Base-by-base conservation (phyloP, 2,797 vertebrate species). In the Amphiprion clarkii region DNA sequence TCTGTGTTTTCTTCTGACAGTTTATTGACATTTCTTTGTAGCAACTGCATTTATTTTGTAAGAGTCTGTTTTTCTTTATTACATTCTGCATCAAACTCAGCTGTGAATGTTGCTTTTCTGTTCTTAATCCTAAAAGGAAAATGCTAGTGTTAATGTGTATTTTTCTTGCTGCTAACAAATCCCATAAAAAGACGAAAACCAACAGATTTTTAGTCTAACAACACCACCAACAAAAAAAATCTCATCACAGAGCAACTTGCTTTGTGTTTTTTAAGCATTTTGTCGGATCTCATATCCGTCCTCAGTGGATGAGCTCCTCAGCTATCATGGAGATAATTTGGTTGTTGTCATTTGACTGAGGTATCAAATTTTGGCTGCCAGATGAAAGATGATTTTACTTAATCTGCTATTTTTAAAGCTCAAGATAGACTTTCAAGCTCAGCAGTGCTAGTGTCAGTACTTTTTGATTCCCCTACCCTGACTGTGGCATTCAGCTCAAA, bases 41-140 rank as follows among this genome's bases (percentile, higher is more conserved):
- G 29, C 40, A 25, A 48, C 19, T 64, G 36, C 71, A 36, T 2
- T 63, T 73, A 77, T 67, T 40, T 59, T 31, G 58, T n/a, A 66
- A 48, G 6, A 57, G 40, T 55, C 25, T 39, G 36, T 2, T 56
- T 16, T 23, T 75, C 78, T 79, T 67, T n/a, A n/a, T 51, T 71
- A 63, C 25, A 46, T 69, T 0, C 39, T 51, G 14, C 62, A 13
- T 55, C 39, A 61, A 56, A 52, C 25, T n/a, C 66, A 16, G 66
- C 42, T 71, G 58, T 83, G 57, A 84, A 81, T 64, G 56, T 81
- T 46, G 55, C 68, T 51, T 46, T 63, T 27, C 12, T 76, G 56
- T 58, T 17, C 66, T 16, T 77, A n/a, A 63, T 74, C 7, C 10
- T 8, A 46, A 44, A 12, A 39, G 61, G 14, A 21, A 67, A 51